phyloP scores from a whole-genome alignment of 2,113 vertebrate genomes.

The Eolophus roseicapilla region DNA sequence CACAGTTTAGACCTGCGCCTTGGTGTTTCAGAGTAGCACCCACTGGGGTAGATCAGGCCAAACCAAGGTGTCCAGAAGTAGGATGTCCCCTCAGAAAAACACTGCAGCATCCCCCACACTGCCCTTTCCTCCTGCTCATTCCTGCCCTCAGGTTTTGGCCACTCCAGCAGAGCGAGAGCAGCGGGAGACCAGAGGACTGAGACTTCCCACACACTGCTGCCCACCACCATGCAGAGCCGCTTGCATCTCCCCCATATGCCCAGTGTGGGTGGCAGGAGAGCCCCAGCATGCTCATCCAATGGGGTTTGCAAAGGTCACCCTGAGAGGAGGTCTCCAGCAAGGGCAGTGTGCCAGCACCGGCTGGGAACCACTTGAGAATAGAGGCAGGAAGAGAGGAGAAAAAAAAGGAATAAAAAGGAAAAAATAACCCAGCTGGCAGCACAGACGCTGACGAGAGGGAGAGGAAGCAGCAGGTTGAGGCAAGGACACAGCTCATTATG shows the following conservation, averaged over 20 bases:
- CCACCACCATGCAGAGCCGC: neutral
- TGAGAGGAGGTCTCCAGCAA: neutral
- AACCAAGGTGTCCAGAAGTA: neutral
- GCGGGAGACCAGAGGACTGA: neutral
- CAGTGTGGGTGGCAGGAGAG: neutral
- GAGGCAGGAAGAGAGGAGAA: neutral
- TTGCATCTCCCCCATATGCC: rapidly evolving
- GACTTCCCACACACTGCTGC: neutral
- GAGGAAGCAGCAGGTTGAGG: constrained; percentile 65
- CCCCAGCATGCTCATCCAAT: neutral
- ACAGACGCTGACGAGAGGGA: constrained; percentile 43
- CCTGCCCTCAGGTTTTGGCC: neutral
- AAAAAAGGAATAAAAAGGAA: neutral
- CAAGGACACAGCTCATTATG: constrained; percentile 61
- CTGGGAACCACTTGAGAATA: constrained; percentile 44
- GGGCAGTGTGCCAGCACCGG: neutral
- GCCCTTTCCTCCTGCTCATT: neutral
- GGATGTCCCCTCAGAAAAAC: neutral
- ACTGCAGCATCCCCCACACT: neutral
- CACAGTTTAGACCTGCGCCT: rapidly evolving
- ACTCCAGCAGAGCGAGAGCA: neutral
- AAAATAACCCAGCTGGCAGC: constrained; percentile 63
- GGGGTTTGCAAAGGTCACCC: neutral
- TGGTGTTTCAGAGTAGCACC: neutral
- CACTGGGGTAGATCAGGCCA: neutral